These are phyloP conservation scores for Ammodytes marinus DNA, from an alignment of 2,113 vertebrate species.

Conservation along the genomic window DNA sequence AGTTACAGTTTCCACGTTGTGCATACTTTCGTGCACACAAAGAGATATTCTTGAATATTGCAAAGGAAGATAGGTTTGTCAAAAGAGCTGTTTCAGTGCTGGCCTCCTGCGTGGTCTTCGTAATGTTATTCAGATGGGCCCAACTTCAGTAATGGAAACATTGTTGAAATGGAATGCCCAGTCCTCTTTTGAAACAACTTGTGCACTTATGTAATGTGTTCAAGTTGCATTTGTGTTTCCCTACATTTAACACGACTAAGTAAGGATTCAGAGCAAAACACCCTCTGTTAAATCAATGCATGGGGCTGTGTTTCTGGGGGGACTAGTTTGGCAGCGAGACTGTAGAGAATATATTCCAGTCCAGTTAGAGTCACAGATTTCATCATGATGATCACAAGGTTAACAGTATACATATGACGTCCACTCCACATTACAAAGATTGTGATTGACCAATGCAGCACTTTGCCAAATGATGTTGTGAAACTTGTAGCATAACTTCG, in stretches of 20 bases:
- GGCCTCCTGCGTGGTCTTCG: conserved; percentile 32
- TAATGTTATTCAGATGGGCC: conserved; percentile 54
- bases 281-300: not conserved
- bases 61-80: conserved; percentile 38
- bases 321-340: not conserved
- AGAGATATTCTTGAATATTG: conserved; percentile 68
- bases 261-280: not conserved
- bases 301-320: not conserved
- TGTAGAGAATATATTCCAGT: not conserved
- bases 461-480: not conserved
- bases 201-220: not conserved
- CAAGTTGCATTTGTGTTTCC: conserved; percentile 5
- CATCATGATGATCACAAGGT: not conserved
- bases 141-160: conserved; percentile 24
- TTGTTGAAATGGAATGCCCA: conserved; percentile 4
- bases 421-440: not conserved
- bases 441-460: not conserved
- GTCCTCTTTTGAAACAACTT: not conserved
- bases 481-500: not conserved
- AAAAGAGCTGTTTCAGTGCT: conserved; percentile 39
- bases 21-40: conserved; percentile 46
- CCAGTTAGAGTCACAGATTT: too few species aligned
- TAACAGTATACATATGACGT: not conserved
- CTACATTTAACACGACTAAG: not conserved
- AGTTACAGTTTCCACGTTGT: conserved; percentile 56